phyloP scores from a whole-genome alignment of 2,113 vertebrate species.

The Raja brachyura region DNA sequence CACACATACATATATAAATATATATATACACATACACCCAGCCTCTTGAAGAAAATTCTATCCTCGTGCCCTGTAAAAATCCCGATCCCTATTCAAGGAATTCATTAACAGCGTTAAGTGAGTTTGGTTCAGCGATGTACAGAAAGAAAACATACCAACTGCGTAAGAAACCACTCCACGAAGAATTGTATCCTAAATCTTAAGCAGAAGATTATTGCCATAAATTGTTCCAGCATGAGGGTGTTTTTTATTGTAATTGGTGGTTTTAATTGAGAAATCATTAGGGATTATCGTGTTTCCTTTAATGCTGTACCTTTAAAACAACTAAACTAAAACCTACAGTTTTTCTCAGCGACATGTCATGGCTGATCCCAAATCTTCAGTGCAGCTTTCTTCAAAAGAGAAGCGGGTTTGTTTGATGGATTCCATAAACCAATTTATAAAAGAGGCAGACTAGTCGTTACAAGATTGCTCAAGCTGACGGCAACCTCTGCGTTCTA shows the following conservation, averaged over 20 bases:
- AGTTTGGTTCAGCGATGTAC: not conserved
- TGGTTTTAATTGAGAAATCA: not conserved
- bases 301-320: slow-evolving; percentile 20
- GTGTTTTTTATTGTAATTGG: not conserved
- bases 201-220: not conserved
- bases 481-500: slow-evolving; percentile 6
- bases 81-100: not conserved
- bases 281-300: not conserved
- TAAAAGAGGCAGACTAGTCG: slow-evolving; percentile 14
- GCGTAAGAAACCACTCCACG: not conserved
- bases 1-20: too few relatives aligned
- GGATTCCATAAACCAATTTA: slow-evolving; percentile 7
- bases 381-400: slow-evolving; percentile 31
- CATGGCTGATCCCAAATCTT: slow-evolving; percentile 19
- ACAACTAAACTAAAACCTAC: not conserved
- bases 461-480: slow-evolving; percentile 28
- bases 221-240: not conserved
- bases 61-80: not conserved
- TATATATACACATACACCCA: too few relatives aligned
- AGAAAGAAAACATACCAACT: not conserved
- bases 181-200: not conserved
- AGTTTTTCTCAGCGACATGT: slow-evolving; percentile 21
- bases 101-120: not conserved
- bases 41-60: not conserved
- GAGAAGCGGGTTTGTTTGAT: not conserved